Evolutionary conservation across 1,140 invertebrate genomes (phyloP), one percentile per base, ranked within the genome.

Genomic region (Atta colombica): DNA sequence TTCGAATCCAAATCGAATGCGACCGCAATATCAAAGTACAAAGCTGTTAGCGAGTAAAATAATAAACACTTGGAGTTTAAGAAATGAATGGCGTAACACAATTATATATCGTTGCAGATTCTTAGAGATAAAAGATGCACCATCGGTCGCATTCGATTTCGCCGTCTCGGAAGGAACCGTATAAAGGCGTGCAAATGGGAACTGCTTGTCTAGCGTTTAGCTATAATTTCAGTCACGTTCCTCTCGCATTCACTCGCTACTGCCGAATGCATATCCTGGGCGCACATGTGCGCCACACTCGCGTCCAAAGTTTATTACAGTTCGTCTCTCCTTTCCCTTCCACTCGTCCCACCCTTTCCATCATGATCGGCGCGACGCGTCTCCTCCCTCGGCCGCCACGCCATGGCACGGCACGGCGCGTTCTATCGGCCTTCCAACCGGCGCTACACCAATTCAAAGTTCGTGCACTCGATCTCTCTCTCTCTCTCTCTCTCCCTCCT

Each of bases 271-370:
- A 66, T 89, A 90, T 89, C 88, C 85, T 77, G 65, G 69, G 88
- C 78, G 93, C 92, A 94, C 93, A 93, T 93, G 93, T 93, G 92
- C 87, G 86, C 91, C 92, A 93, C 94, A 94, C 93, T 93, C 91
- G 90, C 65, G 90, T 78, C 80, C 87, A 89, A 88, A 92, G 92
- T 94, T 94, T 94, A 94, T 93, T 93, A 90, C 92, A 87, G 87
- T 84, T 71, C 77, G 87, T 69, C 80, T 77, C 87, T 82, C 66
- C 55, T 8, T 77, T 14, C 16, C 8, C 39, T 8, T 18, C 18
- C 6, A 31, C 69, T 49, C 74, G 66, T 10, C 68, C 63, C 55
- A 35, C 82, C 65, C 87, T 88, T 89, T 87, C 87, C 90, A 87
- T 87, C 84, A 72, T 66, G 82, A 90, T 90, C 87, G 31, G 31